Evolutionary conservation across 1,140 invertebrate genomes (phyloP).

Genomic region (Sitophilus oryzae): DNA sequence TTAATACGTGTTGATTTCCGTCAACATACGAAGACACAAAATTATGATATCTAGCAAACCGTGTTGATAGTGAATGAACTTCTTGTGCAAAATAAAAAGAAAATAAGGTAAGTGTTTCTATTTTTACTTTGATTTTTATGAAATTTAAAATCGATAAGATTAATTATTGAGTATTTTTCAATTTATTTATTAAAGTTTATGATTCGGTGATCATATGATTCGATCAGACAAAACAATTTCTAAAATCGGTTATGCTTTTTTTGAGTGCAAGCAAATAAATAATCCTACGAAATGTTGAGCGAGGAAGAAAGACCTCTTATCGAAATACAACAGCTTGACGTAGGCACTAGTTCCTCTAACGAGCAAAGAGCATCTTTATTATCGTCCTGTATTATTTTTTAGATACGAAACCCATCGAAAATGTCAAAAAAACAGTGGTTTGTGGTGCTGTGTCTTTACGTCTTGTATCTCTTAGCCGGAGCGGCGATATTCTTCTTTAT

Average conservation of each 20-base stretch:
- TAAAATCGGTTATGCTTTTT: neutral
- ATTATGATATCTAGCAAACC: too few species aligned
- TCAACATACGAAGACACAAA: too few species aligned
- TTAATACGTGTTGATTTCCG: neutral
- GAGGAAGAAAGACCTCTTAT: neutral
- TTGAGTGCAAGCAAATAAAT: neutral
- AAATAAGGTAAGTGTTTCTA: too few species aligned
- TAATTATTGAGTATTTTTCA: too few species aligned
- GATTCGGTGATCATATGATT: too few species aligned
- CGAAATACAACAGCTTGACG: neutral
- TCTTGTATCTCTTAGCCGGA: constrained; percentile 68
- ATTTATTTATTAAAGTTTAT: too few species aligned
- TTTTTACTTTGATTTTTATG: too few species aligned
- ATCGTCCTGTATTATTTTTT: constrained; percentile 1
- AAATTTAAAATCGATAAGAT: too few species aligned
- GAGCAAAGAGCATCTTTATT: too few species aligned
- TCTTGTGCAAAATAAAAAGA: too few species aligned
- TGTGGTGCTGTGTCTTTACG: constrained; percentile 65
- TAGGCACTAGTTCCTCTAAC: too few species aligned
- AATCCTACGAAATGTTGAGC: neutral
- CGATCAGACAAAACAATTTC: neutral
- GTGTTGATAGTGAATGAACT: too few species aligned
- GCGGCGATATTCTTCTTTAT: constrained; percentile 73
- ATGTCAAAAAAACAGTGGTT: constrained; percentile 80
- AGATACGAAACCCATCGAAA: constrained; percentile 18